These are phyloP conservation scores for Ips typographus DNA, from an alignment of 1,140 invertebrate species.

Conservation along the genomic window DNA sequence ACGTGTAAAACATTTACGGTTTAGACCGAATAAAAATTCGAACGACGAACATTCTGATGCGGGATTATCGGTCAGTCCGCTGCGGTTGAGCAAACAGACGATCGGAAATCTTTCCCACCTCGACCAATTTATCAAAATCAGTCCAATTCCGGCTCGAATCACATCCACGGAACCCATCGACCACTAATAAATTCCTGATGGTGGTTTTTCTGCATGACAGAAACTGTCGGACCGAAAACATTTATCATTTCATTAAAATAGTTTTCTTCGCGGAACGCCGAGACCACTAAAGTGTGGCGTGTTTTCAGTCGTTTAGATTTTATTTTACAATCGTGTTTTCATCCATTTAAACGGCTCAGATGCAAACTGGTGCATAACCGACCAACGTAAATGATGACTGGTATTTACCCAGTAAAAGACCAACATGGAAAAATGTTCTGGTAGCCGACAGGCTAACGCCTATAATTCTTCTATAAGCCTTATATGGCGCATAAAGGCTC, in stretches of 20 bases:
- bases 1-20: too few relatives aligned
- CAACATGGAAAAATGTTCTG: slow-evolving; percentile 14
- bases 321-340: slow-evolving; percentile 24
- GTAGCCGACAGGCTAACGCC: slow-evolving; percentile 5
- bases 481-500: background rate
- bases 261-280: slow-evolving; percentile 5
- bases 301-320: slow-evolving; percentile 20
- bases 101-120: too few relatives aligned
- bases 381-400: slow-evolving; percentile 15
- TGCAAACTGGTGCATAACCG: slow-evolving; percentile 26
- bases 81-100: too few relatives aligned
- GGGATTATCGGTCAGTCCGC: too few relatives aligned
- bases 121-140: too few relatives aligned
- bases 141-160: too few relatives aligned
- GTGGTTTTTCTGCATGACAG: slow-evolving; percentile 20
- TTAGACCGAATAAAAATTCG: too few relatives aligned
- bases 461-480: background rate
- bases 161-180: too few relatives aligned
- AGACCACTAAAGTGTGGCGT: slow-evolving; percentile 15
- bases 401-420: slow-evolving; percentile 4
- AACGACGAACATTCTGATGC: too few relatives aligned
- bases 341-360: slow-evolving; percentile 15
- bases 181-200: background rate
- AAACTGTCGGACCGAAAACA: background rate
- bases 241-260: slow-evolving; percentile 25